Percentiles rank a stretch among this genome's conserved stretches.
Conservation (phyloP, 2,797 vertebrate genomes). For the Poecilia wingei region DNA sequence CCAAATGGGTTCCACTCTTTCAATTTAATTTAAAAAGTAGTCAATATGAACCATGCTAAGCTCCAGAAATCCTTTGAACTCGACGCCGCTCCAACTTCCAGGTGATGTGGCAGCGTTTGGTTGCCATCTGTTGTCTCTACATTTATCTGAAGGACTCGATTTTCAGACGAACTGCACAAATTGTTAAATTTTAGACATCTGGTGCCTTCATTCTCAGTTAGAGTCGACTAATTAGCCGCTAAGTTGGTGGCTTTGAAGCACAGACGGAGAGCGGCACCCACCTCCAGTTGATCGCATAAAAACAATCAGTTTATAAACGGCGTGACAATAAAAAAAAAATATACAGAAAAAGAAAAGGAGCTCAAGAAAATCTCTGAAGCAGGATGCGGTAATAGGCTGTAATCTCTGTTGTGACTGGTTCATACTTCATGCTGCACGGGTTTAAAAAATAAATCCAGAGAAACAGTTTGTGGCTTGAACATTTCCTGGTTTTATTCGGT, state of each 20-base stretch:
- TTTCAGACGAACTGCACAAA: slow-evolving; percentile 34
- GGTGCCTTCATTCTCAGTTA: slow-evolving; percentile 46
- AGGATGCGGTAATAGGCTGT: not conserved
- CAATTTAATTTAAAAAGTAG: no score
- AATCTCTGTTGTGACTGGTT: slow-evolving; percentile 7
- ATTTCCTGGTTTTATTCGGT: not conserved
- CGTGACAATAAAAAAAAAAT: slow-evolving; percentile 2
- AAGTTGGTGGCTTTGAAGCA: slow-evolving; percentile 31
- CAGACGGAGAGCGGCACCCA: slow-evolving; percentile 25
- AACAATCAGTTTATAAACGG: slow-evolving; percentile 14
- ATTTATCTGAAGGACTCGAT: slow-evolving; percentile 18
- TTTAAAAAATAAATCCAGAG: not conserved
- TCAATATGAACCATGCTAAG: no score
- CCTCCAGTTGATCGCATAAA: slow-evolving; percentile 27
- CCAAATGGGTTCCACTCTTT: no score
- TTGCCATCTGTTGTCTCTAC: slow-evolving; percentile 25
- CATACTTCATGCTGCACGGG: not conserved
- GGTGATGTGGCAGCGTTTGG: not conserved
- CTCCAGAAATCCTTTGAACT: no score
- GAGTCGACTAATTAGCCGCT: slow-evolving; percentile 57
- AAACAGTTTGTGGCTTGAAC: slow-evolving; percentile 1
- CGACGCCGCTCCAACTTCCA: not conserved
- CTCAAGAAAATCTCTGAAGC: not conserved
- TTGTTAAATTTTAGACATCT: slow-evolving; percentile 55
- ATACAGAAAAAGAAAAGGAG: slow-evolving; percentile 14